Evolutionary conservation across 2,888 invertebrate species (phyloP).

Genomic region (Azorinus chamasolen): DNA sequence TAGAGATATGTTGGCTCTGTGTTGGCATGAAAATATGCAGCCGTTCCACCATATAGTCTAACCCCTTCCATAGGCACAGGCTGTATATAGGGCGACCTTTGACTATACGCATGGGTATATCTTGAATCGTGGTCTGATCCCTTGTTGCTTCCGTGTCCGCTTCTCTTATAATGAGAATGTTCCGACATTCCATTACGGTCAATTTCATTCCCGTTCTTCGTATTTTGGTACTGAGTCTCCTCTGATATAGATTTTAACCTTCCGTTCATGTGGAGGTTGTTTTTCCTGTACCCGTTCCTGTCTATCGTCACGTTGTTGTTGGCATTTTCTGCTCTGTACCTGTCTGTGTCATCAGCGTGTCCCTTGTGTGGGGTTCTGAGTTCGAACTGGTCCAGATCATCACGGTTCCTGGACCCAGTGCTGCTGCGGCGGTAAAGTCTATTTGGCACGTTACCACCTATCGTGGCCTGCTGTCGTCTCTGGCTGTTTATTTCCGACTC

Average conservation of each 20-base stretch:
- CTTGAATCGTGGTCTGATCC: no score
- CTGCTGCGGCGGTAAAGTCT: constrained; percentile 31
- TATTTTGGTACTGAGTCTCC: no score
- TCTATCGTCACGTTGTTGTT: constrained; percentile 5
- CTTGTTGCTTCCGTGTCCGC: no score
- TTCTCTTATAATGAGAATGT: no score
- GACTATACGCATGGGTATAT: background rate
- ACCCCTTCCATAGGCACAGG: constrained; percentile 34
- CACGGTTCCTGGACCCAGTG: constrained; percentile 32
- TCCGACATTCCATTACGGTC: no score
- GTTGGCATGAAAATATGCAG: constrained; percentile 37
- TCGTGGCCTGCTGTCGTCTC: background rate
- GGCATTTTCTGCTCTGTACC: background rate
- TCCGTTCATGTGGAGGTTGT: background rate
- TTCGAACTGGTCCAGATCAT: constrained; percentile 15
- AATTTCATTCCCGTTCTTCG: no score
- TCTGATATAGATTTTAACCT: background rate
- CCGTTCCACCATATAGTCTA: constrained; percentile 49
- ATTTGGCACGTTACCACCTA: constrained; percentile 41
- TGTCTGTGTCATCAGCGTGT: no score
- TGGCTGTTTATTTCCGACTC: constrained; percentile 7
- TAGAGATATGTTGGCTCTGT: constrained; percentile 40
- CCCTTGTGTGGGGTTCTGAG: no score
- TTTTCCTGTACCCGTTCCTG: constrained; percentile 5
- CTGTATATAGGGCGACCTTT: background rate